Evolutionary conservation across 2,113 vertebrate species (phyloP), one percentile per base, ranked within the genome.

Genomic region (Hippolais icterina): DNA sequence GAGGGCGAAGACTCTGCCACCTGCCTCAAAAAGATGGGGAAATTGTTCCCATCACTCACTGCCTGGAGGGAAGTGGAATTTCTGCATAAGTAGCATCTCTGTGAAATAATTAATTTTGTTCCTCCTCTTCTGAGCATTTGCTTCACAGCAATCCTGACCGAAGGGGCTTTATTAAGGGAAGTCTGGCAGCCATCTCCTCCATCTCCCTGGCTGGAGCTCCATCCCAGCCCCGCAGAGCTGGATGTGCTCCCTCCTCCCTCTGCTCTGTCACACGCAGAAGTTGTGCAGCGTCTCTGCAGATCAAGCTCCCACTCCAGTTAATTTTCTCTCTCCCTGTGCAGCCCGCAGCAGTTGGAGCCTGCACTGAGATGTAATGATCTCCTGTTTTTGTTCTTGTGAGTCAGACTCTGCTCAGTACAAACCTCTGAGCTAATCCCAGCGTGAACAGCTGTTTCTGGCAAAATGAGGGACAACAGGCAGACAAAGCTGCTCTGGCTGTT

Each of bases 391-490:
- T 88, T 88, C 94, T 95, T 82, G 81, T 94, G 89, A 96, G 74
- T 96, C 94, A 96, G 94, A 53, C 87, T 65, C 78, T 72, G 91
- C 91, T 91, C 75, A 5, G 59, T 41, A 72, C 83, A 76, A 69
- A 96, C 57, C 77, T 85, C 87, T 49, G 89, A 94, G 92, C 89
- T 90, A 72, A 95, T 93, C 89, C 70, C 89, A 92, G 94, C 88
- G 2, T 78, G 87, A 96, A 42, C 97, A 97, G 94, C 95, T 97
- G 97, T 90, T 90, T 87, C 86, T 83, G 72, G 87, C 78, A 92
- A 88, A 89, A 92, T 72, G 78, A 92, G 83, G 91, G 88, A 88
- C 93, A 91, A 89, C 64, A 94, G 76, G 94, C 75, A 89, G 89
- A 46, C 44, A 52, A 72, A 89, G 92, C 70, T 59, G 80, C 81